phyloP scores from a whole-genome alignment of 2,113 vertebrate species.

The Limanda limanda region DNA sequence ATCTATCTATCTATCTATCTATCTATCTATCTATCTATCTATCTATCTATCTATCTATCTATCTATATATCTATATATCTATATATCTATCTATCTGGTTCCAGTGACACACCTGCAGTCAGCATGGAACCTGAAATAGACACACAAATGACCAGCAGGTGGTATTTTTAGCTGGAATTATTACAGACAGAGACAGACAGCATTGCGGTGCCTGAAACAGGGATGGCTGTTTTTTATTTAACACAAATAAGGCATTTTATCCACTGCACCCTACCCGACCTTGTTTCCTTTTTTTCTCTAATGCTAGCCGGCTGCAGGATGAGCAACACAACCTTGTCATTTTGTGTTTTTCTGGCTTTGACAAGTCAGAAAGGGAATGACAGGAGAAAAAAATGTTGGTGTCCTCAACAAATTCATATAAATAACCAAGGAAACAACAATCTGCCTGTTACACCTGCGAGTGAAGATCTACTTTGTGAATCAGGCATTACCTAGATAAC shows the following conservation, averaged over 20 bases:
- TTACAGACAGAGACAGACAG: conserved; percentile 54
- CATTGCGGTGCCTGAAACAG: conserved; percentile 46
- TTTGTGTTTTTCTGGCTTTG: conserved; percentile 40
- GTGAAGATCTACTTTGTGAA: neutral
- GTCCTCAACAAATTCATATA: conserved; percentile 5
- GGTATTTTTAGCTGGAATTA: conserved; percentile 77
- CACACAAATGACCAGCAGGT: conserved; percentile 73
- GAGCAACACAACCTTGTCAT: conserved; percentile 41
- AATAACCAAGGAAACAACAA: conserved; percentile 19
- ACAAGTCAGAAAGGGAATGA: conserved; percentile 42
- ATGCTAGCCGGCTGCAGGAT: conserved; percentile 48
- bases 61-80: too few relatives aligned
- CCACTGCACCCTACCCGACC: conserved; percentile 62
- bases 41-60: too few relatives aligned
- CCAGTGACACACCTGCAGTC: conserved; percentile 58
- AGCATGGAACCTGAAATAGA: conserved; percentile 49
- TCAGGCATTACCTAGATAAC: neutral
- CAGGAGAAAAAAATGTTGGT: conserved; percentile 23
- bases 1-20: too few relatives aligned
- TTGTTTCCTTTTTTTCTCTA: conserved; percentile 33
- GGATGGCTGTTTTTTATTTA: conserved; percentile 50
- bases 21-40: too few relatives aligned
- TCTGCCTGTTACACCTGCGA: conserved; percentile 12
- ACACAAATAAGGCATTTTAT: conserved; percentile 66
- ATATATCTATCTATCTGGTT: conserved; percentile 1